Conservation (phyloP, 1,140 invertebrate genomes). For the Portunus trituberculatus region DNA sequence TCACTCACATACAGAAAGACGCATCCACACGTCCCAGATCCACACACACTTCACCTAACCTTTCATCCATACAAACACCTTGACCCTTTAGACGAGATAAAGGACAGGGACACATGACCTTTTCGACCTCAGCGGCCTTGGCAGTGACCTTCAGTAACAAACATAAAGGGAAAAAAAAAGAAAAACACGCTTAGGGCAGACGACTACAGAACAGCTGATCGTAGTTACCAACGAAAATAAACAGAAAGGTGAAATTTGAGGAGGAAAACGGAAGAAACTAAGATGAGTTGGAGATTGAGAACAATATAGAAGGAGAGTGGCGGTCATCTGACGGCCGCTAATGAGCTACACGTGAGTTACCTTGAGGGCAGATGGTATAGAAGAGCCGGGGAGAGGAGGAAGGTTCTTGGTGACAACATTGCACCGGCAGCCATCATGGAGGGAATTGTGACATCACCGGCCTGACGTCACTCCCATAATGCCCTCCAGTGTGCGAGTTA, state of each 20-base stretch:
- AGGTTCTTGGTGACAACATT: conserved; percentile 56
- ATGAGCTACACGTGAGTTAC: not conserved
- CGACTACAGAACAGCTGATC: conserved; percentile 65
- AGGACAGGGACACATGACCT: too few relatives aligned
- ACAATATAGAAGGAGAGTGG: not conserved
- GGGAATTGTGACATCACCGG: not conserved
- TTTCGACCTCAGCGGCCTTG: not conserved
- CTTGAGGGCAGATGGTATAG: conserved; percentile 32
- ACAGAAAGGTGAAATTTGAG: not conserved
- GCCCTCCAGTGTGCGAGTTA: conserved; percentile 17
- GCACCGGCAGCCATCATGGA: conserved; percentile 58
- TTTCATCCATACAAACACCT: not conserved
- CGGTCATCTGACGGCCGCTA: not conserved
- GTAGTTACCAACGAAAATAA: not conserved
- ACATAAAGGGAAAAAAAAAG: not conserved
- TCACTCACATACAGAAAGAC: too few relatives aligned
- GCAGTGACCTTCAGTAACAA: not conserved
- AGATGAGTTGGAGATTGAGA: not conserved
- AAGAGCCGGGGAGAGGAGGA: conserved; percentile 2
- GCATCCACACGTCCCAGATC: not conserved
- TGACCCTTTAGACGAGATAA: not conserved
- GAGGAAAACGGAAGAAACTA: not conserved
- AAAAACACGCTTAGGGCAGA: conserved; percentile 11
- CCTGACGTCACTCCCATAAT: conserved; percentile 70
- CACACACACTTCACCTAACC: not conserved